Evolutionary conservation across 2,888 invertebrate species (phyloP).

Genomic region (Cantharis rustica): DNA sequence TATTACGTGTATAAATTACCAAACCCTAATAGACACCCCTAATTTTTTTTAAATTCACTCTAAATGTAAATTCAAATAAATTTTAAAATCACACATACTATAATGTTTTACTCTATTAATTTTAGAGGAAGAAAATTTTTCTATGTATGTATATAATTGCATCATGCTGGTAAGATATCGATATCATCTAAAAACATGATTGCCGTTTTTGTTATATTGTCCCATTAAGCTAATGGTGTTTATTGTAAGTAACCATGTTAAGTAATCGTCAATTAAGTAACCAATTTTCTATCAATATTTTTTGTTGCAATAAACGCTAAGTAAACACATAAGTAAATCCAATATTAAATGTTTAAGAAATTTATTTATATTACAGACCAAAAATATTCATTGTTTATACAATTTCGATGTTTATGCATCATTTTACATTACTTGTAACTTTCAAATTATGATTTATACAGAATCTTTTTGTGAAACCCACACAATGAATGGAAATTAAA

Average conservation of each 20-base stretch:
- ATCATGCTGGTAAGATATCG: background rate
- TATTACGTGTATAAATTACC: background rate
- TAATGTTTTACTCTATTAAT: background rate
- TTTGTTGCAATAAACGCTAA: background rate
- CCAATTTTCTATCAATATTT: background rate
- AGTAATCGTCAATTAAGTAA: background rate
- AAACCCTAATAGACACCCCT: background rate
- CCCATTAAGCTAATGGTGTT: constrained; percentile 2
- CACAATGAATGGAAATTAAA: background rate
- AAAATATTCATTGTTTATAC: background rate
- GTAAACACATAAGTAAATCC: background rate
- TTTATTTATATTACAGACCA: background rate
- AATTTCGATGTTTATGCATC: background rate
- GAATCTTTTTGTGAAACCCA: background rate
- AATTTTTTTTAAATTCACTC: background rate
- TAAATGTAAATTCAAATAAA: background rate
- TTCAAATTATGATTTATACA: background rate
- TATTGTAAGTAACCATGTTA: background rate
- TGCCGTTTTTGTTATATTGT: background rate
- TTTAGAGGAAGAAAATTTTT: background rate
- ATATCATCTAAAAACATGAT: background rate
- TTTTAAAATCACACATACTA: background rate
- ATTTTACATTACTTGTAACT: background rate
- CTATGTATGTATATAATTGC: background rate
- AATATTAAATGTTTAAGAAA: background rate